phyloP scores from a whole-genome alignment of 2,888 invertebrate species.

The Margaritifera margaritifera region DNA sequence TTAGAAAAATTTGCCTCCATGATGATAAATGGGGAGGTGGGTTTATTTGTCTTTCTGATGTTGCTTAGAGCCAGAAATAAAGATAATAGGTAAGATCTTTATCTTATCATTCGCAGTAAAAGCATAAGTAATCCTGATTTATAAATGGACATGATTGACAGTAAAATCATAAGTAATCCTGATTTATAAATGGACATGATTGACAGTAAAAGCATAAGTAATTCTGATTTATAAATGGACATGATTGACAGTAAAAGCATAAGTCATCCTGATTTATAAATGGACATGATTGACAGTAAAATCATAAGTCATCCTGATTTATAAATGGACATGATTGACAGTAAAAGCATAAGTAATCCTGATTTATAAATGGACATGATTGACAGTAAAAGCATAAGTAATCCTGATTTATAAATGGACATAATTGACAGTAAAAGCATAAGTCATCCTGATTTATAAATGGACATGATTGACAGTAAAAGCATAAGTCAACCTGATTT shows the following conservation, averaged over 20 bases:
- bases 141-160: too few species aligned
- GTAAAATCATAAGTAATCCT: background rate
- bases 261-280: background rate
- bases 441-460: background rate
- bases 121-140: background rate
- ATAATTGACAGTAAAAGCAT: background rate
- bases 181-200: too few species aligned
- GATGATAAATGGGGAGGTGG: conserved; percentile 65
- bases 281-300: too few species aligned
- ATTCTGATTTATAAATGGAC: too few species aligned
- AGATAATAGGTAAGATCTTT: conserved; percentile 51
- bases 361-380: too few species aligned
- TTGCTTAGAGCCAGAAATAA: conserved; percentile 49
- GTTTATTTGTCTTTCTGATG: conserved; percentile 67
- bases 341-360: background rate
- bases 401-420: too few species aligned
- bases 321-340: too few species aligned
- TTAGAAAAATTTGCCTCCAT: conserved; percentile 69
- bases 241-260: background rate
- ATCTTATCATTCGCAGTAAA: background rate
- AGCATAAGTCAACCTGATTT: background rate
- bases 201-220: background rate
- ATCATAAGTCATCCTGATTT: background rate
- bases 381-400: background rate
- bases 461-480: too few species aligned